Conservation (phyloP, 2,888 invertebrate genomes). For the Camptogramma bilineatum region DNA sequence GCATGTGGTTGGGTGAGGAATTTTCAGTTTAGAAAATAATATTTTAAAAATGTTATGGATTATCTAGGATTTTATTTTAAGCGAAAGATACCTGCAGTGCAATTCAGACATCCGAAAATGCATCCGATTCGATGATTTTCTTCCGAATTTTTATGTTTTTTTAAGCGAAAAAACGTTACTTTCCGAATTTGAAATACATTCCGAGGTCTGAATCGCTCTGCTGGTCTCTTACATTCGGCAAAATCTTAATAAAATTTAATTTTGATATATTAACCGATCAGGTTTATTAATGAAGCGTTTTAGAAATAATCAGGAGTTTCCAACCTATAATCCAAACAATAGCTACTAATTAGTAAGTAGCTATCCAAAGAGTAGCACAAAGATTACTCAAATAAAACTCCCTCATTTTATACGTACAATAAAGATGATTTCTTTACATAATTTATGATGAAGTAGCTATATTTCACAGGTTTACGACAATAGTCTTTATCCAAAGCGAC, state of each 20-base stretch:
- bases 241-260: not conserved
- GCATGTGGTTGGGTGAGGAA: constrained; percentile 29
- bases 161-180: too few species aligned
- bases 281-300: too few species aligned
- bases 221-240: too few species aligned
- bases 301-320: too few species aligned
- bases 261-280: too few species aligned
- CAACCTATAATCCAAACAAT: not conserved
- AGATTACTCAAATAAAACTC: constrained; percentile 23
- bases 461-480: constrained; percentile 41
- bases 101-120: too few species aligned
- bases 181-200: too few species aligned
- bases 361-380: constrained; percentile 15
- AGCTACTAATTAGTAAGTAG: not conserved
- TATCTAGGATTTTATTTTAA: not conserved
- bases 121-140: too few species aligned
- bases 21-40: constrained; percentile 11
- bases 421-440: constrained; percentile 30
- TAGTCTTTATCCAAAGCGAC: constrained; percentile 43
- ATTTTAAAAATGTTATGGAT: not conserved
- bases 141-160: too few species aligned
- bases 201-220: too few species aligned
- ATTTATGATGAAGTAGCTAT: constrained; percentile 41
- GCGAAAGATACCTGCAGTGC: too few species aligned
- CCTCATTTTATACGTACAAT: constrained; percentile 29